Percentiles rank a stretch among this genome's conserved stretches.
Conservation (phyloP, 2,888 invertebrate genomes). For the Plutella xylostella region DNA sequence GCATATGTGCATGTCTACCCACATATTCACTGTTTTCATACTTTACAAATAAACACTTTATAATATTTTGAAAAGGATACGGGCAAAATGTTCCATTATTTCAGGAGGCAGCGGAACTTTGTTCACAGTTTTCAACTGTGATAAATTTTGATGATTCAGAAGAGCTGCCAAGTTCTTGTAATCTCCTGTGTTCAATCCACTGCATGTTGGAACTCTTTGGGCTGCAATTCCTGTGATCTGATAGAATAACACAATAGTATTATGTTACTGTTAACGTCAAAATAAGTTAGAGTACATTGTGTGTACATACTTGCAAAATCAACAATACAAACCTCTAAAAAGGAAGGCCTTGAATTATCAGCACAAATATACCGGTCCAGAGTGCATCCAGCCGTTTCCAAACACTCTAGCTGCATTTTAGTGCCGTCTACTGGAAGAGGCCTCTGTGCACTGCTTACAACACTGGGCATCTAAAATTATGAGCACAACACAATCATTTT, state of each 20-base stretch:
- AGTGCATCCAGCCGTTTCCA: slow-evolving; percentile 84
- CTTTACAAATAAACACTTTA: no score
- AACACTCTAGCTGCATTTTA: slow-evolving; percentile 72
- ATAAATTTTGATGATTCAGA: slow-evolving; percentile 76
- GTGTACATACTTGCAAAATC: neutral
- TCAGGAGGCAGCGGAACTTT: slow-evolving; percentile 93
- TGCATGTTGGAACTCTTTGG: slow-evolving; percentile 83
- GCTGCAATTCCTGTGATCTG: slow-evolving; percentile 74
- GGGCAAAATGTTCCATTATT: slow-evolving; percentile 94
- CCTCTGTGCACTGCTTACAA: slow-evolving; percentile 40
- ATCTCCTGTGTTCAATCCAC: slow-evolving; percentile 91
- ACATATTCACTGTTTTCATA: no score
- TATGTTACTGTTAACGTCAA: neutral
- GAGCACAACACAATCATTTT: neutral
- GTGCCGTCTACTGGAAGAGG: slow-evolving; percentile 37
- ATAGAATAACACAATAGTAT: slow-evolving; percentile 11
- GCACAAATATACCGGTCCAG: slow-evolving; percentile 79
- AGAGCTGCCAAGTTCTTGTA: slow-evolving; percentile 85
- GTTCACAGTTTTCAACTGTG: slow-evolving; percentile 82
- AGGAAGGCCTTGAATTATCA: slow-evolving; percentile 79
- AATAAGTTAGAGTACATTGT: neutral
- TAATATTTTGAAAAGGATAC: slow-evolving; percentile 76
- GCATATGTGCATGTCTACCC: no score
- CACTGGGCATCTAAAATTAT: slow-evolving; percentile 54
- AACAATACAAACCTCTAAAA: slow-evolving; percentile 67